These are phyloP conservation scores for Benthosema pterotum DNA, from an alignment of 2,797 vertebrate species.

Conservation along the genomic window DNA sequence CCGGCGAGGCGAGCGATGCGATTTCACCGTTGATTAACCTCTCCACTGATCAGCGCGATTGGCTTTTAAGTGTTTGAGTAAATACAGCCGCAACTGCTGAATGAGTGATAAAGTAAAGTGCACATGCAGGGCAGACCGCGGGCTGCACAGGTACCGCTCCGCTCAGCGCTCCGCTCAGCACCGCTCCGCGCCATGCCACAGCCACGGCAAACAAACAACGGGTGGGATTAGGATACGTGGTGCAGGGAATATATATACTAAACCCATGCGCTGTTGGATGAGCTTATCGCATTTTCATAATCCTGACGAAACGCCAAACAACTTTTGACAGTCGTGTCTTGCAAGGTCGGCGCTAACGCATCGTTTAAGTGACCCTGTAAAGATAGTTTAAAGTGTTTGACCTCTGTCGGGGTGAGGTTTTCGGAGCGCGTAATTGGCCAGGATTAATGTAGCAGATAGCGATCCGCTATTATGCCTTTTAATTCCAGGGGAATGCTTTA, in stretches of 20 bases:
- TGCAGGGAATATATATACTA: too few relatives aligned
- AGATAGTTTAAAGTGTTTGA: conserved; percentile 44
- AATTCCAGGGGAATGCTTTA: conserved; percentile 65
- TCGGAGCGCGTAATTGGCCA: conserved; percentile 49
- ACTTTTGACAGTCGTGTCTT: conserved; percentile 30
- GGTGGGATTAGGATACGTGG: too few relatives aligned
- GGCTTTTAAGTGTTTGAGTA: conserved; percentile 70
- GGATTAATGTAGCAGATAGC: conserved; percentile 63
- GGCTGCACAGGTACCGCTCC: too few relatives aligned
- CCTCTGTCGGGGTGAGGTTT: conserved; percentile 39
- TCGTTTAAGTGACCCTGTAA: conserved; percentile 47
- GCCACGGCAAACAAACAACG: too few relatives aligned
- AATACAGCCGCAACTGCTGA: conserved; percentile 63
- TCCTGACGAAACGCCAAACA: conserved; percentile 49
- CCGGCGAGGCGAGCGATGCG: conserved; percentile 65
- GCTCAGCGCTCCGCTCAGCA: too few relatives aligned
- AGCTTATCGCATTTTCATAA: conserved; percentile 57
- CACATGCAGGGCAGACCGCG: conserved; percentile 9
- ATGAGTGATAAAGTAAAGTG: conserved; percentile 68
- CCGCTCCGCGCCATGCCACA: too few relatives aligned
- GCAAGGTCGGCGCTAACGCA: conserved; percentile 61
- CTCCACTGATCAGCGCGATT: conserved; percentile 72
- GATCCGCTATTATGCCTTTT: conserved; percentile 51
- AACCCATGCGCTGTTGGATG: conserved; percentile 25
- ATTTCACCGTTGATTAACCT: conserved; percentile 80